Evolutionary conservation across 2,797 vertebrate genomes (phyloP).

Genomic region (Hapalemur alaotrensis): DNA sequence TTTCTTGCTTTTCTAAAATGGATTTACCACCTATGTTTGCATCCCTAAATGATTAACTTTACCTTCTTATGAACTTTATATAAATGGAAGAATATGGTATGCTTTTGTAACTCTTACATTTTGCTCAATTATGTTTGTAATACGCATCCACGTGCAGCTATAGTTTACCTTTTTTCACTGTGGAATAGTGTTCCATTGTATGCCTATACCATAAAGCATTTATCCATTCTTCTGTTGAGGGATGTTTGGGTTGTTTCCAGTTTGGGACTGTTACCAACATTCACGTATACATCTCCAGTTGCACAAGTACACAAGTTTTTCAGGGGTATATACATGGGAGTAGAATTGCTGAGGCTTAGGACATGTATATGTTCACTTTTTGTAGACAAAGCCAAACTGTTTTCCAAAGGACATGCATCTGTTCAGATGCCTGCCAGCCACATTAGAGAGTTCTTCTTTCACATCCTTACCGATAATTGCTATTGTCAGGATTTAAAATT

Average conservation of each 20-base stretch:
- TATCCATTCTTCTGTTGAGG: neutral
- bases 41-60: neutral
- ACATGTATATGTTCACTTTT: neutral
- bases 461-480: neutral
- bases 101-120: neutral
- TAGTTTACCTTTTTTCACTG: neutral
- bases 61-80: neutral
- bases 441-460: neutral
- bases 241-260: neutral
- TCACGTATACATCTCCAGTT: neutral
- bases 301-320: neutral
- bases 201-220: neutral
- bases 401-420: neutral
- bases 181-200: neutral
- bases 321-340: neutral
- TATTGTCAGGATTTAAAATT: neutral
- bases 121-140: neutral
- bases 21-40: neutral
- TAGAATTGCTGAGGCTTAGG: neutral
- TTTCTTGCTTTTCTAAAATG: slow-evolving; percentile 2
- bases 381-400: neutral
- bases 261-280: neutral
- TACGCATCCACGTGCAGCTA: neutral
- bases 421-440: neutral
- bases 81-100: neutral